Base-by-base conservation (phyloP, 1,140 invertebrate species). In the Gonatopus flavifemur region DNA sequence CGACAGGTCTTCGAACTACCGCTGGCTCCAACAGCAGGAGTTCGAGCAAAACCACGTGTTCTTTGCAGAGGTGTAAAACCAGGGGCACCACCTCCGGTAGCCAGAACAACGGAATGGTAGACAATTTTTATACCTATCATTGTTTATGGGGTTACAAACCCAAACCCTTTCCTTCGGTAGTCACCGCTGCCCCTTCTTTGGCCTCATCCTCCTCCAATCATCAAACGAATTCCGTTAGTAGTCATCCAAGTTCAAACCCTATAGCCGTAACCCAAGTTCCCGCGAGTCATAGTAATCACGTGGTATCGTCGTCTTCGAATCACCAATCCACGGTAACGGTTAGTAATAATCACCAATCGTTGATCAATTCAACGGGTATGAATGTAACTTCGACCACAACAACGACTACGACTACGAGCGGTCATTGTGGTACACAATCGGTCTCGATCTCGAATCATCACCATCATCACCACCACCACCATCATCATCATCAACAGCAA, bases 11-110 rank as follows among this genome's bases (percentile, higher is more conserved):
- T 18, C 7, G 35, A 16, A 45, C 46, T 19, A 54, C 59, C 7
- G 48, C 64, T 21, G 62, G 59, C 2, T 61, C 62, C 18, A 54
- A 62, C 4, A 64, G 62, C 33, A 62, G 54, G 16, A 65, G 54
- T 33, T 47, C 45, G 25, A 57, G 62, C 18, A 55, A 57, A n/a
- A 59, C 56, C 19, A 50, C n/a, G n/a, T 46, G 8, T 9, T 42
- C 32, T 43, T 52, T 7, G 40, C 49, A 0, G 43, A 51, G 0
- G 41, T 44, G 16, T 49, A 45, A 3, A 31, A 50, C 3, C 57
- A 49, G 25, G n/a, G n/a, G n/a, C n/a, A n/a, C n/a, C n/a, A n/a
- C n/a, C n/a, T n/a, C 38, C 58, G 7, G 38, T 46, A 16, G 36
- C 52, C 40, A 54, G 49, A 28, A 57, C 57, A 55, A 54, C 37